These are phyloP conservation scores for Ara ararauna DNA, from an alignment of 2,797 vertebrate genomes.

Conservation along the genomic window DNA sequence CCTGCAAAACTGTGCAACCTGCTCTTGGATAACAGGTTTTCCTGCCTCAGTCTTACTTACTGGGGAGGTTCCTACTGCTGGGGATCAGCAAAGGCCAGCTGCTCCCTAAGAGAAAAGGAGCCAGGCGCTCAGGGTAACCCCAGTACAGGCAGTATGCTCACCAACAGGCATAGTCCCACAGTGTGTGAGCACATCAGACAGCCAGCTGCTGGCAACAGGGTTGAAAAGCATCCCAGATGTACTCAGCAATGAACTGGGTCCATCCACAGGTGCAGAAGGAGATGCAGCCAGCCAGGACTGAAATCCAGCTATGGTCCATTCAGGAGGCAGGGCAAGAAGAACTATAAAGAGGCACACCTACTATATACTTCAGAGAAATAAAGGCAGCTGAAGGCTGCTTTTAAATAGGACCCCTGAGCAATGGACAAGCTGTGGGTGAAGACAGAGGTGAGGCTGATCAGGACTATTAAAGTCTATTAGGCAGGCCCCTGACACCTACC, in stretches of 20 bases:
- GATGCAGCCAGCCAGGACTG: background rate
- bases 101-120: background rate
- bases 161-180: too few species aligned
- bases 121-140: background rate
- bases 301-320: background rate
- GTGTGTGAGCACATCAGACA: background rate
- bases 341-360: background rate
- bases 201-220: background rate
- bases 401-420: background rate
- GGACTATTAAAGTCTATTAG: background rate
- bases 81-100: background rate
- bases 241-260: too few species aligned
- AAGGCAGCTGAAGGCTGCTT: background rate
- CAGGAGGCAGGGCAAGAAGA: background rate
- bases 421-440: background rate
- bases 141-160: background rate
- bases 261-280: background rate
- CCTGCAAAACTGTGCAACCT: background rate
- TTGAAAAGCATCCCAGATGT: background rate
- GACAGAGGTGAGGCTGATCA: background rate
- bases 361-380: background rate
- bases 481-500: background rate
- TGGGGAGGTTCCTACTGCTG: rapidly evolving
- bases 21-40: background rate
- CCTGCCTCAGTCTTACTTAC: background rate